Percentiles rank a stretch among this genome's conserved stretches.
These are phyloP conservation scores for Helogale parvula DNA, from an alignment of 2,113 vertebrate species.

Conservation along the genomic window DNA sequence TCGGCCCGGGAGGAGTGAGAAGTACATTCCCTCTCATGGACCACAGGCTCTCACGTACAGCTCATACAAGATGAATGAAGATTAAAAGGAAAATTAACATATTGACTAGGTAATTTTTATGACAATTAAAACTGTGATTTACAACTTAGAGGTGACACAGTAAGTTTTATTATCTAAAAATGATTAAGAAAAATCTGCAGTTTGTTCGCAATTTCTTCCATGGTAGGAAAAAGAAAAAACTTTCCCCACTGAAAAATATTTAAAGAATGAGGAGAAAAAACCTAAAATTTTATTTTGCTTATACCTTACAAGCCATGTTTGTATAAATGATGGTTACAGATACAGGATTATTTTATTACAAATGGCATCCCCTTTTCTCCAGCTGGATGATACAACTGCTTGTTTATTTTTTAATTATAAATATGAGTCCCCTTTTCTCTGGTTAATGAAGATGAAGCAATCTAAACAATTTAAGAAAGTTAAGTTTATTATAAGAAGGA, in stretches of 20 bases:
- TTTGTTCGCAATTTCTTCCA: neutral
- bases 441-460: neutral
- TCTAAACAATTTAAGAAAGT: neutral
- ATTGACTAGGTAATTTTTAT: neutral
- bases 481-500: neutral
- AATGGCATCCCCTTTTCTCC: neutral
- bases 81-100: neutral
- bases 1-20: neutral
- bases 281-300: neutral
- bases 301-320: neutral
- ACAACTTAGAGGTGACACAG: neutral
- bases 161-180: neutral
- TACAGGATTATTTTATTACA: slow-evolving; percentile 20
- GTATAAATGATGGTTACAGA: neutral
- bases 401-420: slow-evolving; percentile 4
- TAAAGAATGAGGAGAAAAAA: neutral
- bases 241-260: neutral
- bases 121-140: slow-evolving; percentile 13
- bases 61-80: neutral
- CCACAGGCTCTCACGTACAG: neutral
- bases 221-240: neutral
- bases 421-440: neutral
- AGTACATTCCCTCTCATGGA: no score
- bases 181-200: neutral
- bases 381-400: neutral